Evolutionary conservation across 2,113 vertebrate species (phyloP).

Genomic region (Scopus umbretta): DNA sequence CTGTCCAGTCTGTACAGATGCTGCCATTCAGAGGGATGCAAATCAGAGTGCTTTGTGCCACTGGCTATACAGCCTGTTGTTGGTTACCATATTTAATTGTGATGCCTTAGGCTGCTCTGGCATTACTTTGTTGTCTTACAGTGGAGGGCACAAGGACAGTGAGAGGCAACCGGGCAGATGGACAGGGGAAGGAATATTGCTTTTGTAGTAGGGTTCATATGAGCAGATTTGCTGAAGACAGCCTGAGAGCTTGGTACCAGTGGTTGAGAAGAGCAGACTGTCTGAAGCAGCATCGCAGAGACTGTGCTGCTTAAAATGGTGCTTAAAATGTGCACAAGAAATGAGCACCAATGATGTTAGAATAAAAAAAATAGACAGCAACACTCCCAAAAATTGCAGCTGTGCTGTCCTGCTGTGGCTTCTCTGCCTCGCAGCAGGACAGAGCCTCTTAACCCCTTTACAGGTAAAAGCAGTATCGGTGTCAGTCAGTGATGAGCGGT

Average conservation of each 20-base stretch:
- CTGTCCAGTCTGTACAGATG: background rate
- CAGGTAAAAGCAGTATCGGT: background rate
- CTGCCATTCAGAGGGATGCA: background rate
- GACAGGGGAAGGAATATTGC: background rate
- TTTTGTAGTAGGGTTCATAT: background rate
- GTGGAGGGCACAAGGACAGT: background rate
- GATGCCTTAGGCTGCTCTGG: background rate
- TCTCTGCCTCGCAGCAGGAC: accelerated
- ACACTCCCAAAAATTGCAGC: background rate
- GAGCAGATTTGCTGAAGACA: background rate
- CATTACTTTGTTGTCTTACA: background rate
- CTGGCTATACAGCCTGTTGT: background rate
- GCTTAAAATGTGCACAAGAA: background rate
- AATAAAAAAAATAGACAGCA: background rate
- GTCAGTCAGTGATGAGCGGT: background rate
- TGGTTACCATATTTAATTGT: background rate
- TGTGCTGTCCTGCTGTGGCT: background rate
- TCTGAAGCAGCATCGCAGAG: background rate
- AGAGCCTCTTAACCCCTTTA: background rate
- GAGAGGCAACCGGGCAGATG: background rate
- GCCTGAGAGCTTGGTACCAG: background rate
- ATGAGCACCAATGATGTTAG: background rate
- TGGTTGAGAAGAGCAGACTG: background rate
- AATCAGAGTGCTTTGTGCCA: background rate
- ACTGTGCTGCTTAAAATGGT: background rate